Percentiles rank a stretch among this genome's conserved stretches.
Evolutionary conservation across 2,797 vertebrate species (phyloP).

Genomic region (Lepus townsendii): DNA sequence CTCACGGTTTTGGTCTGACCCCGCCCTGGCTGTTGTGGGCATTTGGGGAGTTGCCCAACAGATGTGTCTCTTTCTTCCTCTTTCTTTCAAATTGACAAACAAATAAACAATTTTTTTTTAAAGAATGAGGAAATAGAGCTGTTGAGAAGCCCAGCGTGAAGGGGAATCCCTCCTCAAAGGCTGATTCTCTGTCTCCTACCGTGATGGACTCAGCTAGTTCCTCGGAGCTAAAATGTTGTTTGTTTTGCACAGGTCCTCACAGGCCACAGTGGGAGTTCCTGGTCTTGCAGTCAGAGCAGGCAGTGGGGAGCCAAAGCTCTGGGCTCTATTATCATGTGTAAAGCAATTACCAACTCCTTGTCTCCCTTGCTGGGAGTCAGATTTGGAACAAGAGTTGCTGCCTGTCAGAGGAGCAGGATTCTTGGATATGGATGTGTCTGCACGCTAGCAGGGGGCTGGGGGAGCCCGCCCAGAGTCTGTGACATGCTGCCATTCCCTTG

Average conservation of each 20-base stretch:
- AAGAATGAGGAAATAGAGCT: background rate
- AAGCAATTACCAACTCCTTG: background rate
- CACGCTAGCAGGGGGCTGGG: background rate
- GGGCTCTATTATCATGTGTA: background rate
- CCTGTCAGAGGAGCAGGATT: background rate
- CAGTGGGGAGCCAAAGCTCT: background rate
- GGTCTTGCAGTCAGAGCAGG: background rate
- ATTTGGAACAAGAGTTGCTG: background rate
- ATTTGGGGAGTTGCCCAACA: no score
- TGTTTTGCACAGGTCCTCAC: background rate
- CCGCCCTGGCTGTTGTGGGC: no score
- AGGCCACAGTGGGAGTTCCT: background rate
- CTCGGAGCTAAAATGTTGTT: background rate
- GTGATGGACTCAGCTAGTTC: background rate
- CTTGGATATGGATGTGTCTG: background rate
- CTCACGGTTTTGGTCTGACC: no score
- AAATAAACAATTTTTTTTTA: no score
- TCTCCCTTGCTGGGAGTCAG: background rate
- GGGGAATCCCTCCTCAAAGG: background rate
- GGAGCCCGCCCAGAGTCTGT: background rate
- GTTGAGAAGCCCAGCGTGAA: background rate
- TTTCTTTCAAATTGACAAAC: no score
- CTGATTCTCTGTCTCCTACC: background rate
- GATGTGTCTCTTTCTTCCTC: no score
- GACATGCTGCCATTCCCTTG: background rate